These are phyloP conservation scores for Lycorma delicatula DNA, from an alignment of 1,140 invertebrate genomes.

Conservation along the genomic window DNA sequence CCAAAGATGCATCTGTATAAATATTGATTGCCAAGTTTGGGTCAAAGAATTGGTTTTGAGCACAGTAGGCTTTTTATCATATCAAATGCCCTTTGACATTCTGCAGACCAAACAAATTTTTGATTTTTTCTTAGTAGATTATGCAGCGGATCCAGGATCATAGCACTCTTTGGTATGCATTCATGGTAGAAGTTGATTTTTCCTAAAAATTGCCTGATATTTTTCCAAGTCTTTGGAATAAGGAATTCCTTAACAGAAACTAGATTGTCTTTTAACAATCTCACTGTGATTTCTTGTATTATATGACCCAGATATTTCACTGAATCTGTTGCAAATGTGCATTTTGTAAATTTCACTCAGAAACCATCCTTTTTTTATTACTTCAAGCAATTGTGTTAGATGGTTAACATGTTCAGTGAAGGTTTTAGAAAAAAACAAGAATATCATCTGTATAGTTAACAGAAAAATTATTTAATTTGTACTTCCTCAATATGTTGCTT, in stretches of 20 bases:
- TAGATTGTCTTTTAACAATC: too few species aligned
- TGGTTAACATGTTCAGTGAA: too few species aligned
- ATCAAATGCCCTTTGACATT: background rate
- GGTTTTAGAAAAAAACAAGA: too few species aligned
- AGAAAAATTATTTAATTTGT: too few species aligned
- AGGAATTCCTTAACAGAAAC: conserved; percentile 34
- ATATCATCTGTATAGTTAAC: too few species aligned
- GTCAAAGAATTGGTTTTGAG: too few species aligned
- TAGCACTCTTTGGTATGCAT: conserved; percentile 32
- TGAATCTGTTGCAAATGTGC: conserved; percentile 31
- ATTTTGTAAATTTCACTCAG: too few species aligned
- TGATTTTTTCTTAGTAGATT: conserved; percentile 33
- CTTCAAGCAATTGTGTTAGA: background rate
- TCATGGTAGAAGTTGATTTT: conserved; percentile 35
- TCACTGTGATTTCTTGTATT: conserved; percentile 31
- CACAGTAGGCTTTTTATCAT: too few species aligned
- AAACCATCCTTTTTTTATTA: conserved; percentile 31
- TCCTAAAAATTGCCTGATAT: conserved; percentile 30
- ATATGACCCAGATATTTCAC: conserved; percentile 34
- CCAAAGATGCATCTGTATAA: too few species aligned
- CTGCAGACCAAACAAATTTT: conserved; percentile 31
- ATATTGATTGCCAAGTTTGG: too few species aligned
- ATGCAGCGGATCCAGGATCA: conserved; percentile 31
- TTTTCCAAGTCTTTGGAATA: too few species aligned
- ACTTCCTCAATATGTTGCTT: too few species aligned